Conservation (phyloP, 2,797 vertebrate genomes). For the Tapirus indicus region DNA sequence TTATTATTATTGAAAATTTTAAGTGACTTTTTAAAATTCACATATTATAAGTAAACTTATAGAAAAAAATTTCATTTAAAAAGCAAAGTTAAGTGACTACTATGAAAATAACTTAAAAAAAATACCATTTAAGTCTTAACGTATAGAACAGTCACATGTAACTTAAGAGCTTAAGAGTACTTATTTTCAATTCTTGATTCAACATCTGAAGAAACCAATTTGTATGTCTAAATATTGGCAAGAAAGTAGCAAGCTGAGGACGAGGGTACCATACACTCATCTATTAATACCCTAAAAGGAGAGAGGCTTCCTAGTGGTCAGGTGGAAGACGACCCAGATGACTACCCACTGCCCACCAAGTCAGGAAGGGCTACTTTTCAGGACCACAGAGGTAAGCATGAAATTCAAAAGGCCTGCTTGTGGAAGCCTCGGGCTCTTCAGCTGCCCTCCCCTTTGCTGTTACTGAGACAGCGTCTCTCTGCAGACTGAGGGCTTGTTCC, state of each 20-base stretch:
- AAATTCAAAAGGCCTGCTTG: neutral
- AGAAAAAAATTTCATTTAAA: constrained; percentile 33
- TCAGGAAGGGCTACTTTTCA: neutral
- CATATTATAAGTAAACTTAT: neutral
- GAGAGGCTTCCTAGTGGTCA: neutral
- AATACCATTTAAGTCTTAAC: constrained; percentile 7
- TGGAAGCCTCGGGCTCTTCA: neutral
- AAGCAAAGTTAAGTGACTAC: constrained; percentile 47
- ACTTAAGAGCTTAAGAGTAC: neutral
- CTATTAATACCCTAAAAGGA: neutral
- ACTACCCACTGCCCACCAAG: neutral
- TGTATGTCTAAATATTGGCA: neutral
- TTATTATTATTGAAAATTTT: constrained; percentile 61
- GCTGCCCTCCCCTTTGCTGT: neutral
- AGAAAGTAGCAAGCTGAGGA: neutral
- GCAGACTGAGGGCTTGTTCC: neutral
- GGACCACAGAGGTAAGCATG: neutral
- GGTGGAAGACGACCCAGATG: neutral
- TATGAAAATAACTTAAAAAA: constrained; percentile 43
- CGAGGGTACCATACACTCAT: neutral
- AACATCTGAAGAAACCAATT: neutral
- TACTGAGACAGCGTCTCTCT: neutral
- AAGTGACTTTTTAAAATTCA: constrained; percentile 44
- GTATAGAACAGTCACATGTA: neutral
- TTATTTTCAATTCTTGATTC: neutral